These are phyloP conservation scores for Sylvia atricapilla DNA, from an alignment of 2,113 vertebrate genomes.

Conservation along the genomic window DNA sequence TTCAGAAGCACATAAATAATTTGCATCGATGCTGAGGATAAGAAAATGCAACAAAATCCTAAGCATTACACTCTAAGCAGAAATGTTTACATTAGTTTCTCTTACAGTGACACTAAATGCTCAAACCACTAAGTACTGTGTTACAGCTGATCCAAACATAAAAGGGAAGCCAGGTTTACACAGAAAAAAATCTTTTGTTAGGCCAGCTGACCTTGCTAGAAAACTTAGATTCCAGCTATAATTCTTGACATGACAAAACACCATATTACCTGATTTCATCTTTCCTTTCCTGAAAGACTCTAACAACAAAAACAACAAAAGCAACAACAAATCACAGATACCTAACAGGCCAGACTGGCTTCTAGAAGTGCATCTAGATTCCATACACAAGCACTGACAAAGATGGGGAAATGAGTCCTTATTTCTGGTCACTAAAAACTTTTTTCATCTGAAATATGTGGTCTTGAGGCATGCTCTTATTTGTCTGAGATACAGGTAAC, in stretches of 20 bases:
- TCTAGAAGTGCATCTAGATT: neutral
- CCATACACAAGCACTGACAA: neutral
- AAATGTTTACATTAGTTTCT: neutral
- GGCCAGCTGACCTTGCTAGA: neutral
- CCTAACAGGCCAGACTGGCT: neutral
- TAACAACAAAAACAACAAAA: neutral
- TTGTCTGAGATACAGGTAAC: neutral
- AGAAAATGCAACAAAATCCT: neutral
- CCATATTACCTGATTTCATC: neutral
- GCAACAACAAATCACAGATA: neutral
- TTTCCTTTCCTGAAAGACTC: neutral
- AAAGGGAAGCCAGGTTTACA: neutral
- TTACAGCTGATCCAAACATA: neutral
- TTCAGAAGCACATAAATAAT: neutral
- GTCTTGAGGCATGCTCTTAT: neutral
- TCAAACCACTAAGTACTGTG: accelerated
- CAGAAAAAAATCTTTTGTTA: neutral
- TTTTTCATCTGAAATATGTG: neutral
- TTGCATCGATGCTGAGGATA: neutral
- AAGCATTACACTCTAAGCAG: neutral
- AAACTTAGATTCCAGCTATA: neutral
- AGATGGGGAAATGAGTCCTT: neutral
- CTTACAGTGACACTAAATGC: neutral
- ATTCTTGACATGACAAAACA: neutral
- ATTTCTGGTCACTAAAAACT: neutral